Base-by-base conservation (phyloP, 2,888 invertebrate species). In the Schrankia costaestrigalis region DNA sequence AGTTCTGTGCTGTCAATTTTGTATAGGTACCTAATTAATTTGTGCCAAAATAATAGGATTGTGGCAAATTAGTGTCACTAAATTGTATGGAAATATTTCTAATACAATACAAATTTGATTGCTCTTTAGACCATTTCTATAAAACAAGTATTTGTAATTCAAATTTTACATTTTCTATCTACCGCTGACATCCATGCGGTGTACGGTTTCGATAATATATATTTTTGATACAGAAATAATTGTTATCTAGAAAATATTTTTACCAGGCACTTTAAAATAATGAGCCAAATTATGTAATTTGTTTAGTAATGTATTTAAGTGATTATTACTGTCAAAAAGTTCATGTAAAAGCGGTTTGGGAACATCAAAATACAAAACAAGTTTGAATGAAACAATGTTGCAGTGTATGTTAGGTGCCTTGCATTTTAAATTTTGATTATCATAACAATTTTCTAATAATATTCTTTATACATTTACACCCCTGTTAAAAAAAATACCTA, bases 201-300 rank as follows among this genome's bases (percentile, higher is more conserved):
- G n/a, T n/a, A n/a, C n/a, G n/a, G n/a, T n/a, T n/a, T n/a, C n/a
- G n/a, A n/a, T n/a, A n/a, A n/a, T n/a, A n/a, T n/a, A n/a, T n/a
- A n/a, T n/a, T n/a, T n/a, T n/a, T n/a, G n/a, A n/a, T n/a, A n/a
- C n/a, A n/a, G n/a, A n/a, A n/a, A n/a, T n/a, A n/a, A 29, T 50
- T 53, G 30, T 49, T 51, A 45, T 60, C 42, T 51, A 52, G 41
- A 42, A 52, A 62, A 64, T 52, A 55, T 57, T 62, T 62, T 54
- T 64, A 74, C 67, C 76, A 74, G 76, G 78, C 73, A 71, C 59
- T 78, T 67, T 76, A 72, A 67, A 64, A 67, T 71, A 71, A 71
- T 69, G 67, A 74, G 72, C 78, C 79, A 82, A 82, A 81, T 75
- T 73, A 68, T 74, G 56, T 74, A 69, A 70, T 66, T 64, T 58